Evolutionary conservation across 1,140 invertebrate genomes (phyloP).

Genomic region (Heliconius eleuchia): DNA sequence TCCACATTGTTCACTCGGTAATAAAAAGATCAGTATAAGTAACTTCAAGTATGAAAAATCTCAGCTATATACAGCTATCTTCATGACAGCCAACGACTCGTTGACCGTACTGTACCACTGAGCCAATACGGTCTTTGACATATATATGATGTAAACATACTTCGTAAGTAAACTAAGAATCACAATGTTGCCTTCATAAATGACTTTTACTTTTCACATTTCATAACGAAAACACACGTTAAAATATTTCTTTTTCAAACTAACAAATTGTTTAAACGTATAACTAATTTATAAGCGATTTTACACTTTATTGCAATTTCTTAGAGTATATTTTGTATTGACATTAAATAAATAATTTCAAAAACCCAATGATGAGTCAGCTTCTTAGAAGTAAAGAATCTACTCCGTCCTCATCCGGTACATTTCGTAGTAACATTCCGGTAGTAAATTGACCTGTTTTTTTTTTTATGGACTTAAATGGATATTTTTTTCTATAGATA

Average conservation of each 20-base stretch:
- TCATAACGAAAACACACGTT: constrained; percentile 25
- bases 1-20: too few relatives aligned
- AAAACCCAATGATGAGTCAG: constrained; percentile 37
- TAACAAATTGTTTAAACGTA: constrained; percentile 20
- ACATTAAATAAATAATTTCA: neutral
- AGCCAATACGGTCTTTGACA: neutral
- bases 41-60: too few relatives aligned
- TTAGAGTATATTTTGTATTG: constrained; percentile 15
- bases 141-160: neutral
- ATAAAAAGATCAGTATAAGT: too few relatives aligned
- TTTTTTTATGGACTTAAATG: constrained; percentile 3
- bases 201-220: constrained; percentile 22
- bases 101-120: too few relatives aligned
- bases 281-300: constrained; percentile 7
- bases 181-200: constrained; percentile 4
- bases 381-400: constrained; percentile 44
- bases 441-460: constrained; percentile 15
- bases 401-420: constrained; percentile 37
- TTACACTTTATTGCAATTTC: neutral
- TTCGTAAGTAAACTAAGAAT: neutral
- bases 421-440: constrained; percentile 27
- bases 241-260: constrained; percentile 20
- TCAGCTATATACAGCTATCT: too few relatives aligned
- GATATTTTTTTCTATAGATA: neutral
- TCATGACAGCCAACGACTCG: too few relatives aligned